Evolutionary conservation across 2,888 invertebrate genomes (phyloP), one percentile per base, ranked within the genome.

Genomic region (Uloborus plumipes): DNA sequence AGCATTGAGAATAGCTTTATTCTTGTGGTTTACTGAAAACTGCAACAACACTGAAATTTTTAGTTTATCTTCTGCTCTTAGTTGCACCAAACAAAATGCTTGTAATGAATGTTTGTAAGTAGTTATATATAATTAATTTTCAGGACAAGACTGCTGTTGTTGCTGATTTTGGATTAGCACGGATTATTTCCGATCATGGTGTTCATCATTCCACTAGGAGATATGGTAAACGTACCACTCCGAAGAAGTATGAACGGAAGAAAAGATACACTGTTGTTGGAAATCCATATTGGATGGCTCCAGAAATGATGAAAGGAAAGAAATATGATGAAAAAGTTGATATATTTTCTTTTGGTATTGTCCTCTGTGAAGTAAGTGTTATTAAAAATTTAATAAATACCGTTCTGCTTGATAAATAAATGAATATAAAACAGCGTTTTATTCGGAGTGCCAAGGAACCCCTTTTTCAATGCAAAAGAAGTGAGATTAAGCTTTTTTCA

Each of bases 241-340:
- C 84, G 31, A 92, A 93, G 83, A 92, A 92, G 67, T 91, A 91
- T 67, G 92, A 94, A 87, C 90, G 96, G 0, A 92, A 95, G 86
- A 97, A 97, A 88, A 91, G 97, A 16, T 97, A 97, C 89, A 98
- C 97, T 0, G 97, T 98, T 47, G 98, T 98, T 0, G 98, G 98
- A 1, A 97, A 96, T 91, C 97, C 98, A 0, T 98, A 97, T 89
- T 98, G 97, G 97, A 98, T 98, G 98, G 98, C 98, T 0, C 98
- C 98, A 0, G 98, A 98, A 90, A 98, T 98, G 98, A 95, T 98
- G 95, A 96, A 95, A 89, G 97, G 97, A 22, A 94, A 95, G 87
- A 94, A 95, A 86, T 98, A 98, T 89, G 97, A 98, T 88, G 97
- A 98, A 89, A 96, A 96, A 89, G 98, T 98, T 0, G 98, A 98